Evolutionary conservation across 2,888 invertebrate species (phyloP), one percentile per base, ranked within the genome.

Genomic region (Nephrocerus scutellatus): DNA sequence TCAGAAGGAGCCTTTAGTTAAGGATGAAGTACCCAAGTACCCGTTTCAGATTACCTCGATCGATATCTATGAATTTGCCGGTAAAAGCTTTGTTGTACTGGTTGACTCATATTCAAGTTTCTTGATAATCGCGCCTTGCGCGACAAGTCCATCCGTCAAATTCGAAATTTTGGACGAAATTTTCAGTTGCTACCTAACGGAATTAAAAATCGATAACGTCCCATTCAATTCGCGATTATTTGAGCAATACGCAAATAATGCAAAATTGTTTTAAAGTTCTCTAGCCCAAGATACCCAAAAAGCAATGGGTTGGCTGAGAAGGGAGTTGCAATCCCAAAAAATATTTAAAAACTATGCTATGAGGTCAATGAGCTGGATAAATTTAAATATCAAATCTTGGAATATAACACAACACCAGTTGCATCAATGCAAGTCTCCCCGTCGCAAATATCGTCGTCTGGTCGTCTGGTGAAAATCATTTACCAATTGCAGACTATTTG

Each of bases 131-230:
- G n/a, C n/a, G n/a, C n/a, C n/a, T n/a, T n/a, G n/a, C n/a, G n/a
- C n/a, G n/a, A n/a, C n/a, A n/a, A n/a, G n/a, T n/a, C n/a, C n/a
- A n/a, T 25, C 25, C 6, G 5, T 12, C 6, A 25, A 25, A n/a
- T 9, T 25, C n/a, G 26, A 15, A 12, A 19, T 9, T 5, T 2
- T 35, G 3, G 12, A 15, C 9, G 5, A 24, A n/a, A 12, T 23
- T 16, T 40, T 53, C 30, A 41, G 30, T 15, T 43, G 30, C 32
- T 53, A 51, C 19, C 55, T 53, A 14, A 38, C 50, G 36, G 23
- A 21, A n/a, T 5, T 25, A 5, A 29, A 50, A 22, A 46, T 48
- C 14, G 41, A 41, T 26, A 37, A 32, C 12, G 10, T 9, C 33
- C 39, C 43, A 18, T 43, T 39, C 33, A 25, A n/a, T n/a, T n/a